phyloP scores from a whole-genome alignment of 2,113 vertebrate genomes.

The Chlamydotis undulata region DNA sequence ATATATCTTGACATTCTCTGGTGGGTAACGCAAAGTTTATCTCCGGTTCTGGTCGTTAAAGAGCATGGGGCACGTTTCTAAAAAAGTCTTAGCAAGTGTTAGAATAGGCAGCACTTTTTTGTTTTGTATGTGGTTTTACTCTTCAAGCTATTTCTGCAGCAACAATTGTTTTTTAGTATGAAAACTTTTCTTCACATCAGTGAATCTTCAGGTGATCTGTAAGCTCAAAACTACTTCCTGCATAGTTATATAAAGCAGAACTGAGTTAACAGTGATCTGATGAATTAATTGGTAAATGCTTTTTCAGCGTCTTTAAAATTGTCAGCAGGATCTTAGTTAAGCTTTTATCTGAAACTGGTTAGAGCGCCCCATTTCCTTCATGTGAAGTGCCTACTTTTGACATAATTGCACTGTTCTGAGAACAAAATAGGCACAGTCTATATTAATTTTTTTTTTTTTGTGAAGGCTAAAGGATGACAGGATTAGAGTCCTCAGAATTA shows the following conservation, averaged over 20 bases:
- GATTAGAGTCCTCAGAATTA: neutral
- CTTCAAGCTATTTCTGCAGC: neutral
- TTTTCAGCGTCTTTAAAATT: neutral
- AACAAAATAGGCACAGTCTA: neutral
- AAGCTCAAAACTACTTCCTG: neutral
- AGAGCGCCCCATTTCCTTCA: neutral
- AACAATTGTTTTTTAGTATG: neutral
- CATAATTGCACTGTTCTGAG: neutral
- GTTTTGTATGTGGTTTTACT: neutral
- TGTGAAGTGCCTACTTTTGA: neutral
- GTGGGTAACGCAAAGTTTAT: neutral
- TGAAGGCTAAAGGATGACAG: neutral
- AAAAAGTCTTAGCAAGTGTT: neutral
- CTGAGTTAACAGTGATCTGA: neutral
- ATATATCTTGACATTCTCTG: neutral
- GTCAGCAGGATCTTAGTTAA: neutral
- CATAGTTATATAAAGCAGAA: neutral
- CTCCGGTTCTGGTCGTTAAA: neutral
- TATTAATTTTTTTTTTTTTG: neutral
- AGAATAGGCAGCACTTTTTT: neutral
- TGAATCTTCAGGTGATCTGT: neutral
- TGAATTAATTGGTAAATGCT: neutral
- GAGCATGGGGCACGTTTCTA: rapidly evolving
- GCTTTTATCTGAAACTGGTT: neutral
- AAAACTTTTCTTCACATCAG: neutral